Base-by-base conservation (phyloP, 1,140 invertebrate species). In the Diorhabda carinulata region DNA sequence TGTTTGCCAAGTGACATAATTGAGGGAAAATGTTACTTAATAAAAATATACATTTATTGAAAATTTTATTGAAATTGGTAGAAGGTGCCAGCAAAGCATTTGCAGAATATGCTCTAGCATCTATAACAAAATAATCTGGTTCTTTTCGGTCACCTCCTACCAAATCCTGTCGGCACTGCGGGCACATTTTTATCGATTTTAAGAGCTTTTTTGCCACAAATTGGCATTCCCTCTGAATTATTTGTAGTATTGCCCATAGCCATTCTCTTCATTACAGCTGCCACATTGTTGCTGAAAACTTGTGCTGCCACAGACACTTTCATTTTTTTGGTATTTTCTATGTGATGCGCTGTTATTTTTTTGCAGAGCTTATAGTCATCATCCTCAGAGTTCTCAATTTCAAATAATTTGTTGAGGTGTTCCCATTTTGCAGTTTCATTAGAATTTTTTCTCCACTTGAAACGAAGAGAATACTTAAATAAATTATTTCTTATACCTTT, bases 281-380 rank as follows among this genome's bases (percentile, higher is more conserved):
- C 45, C 7, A 68, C 67, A 57, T 56, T 68, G 52, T 68, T 41
- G 25, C 67, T 68, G 58, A 70, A 70, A 45, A 65, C 60, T 70
- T 70, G 64, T 5, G 63, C 59, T 25, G 58, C 57, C 4, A 56
- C 4, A 25, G 10, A 66, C 40, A 70, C 69, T 62, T 65, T 66
- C 43, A 70, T 66, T 61, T 66, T 70, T 61, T 67, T 66, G 4
- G 45, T 61, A n/a, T 66, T 70, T 4, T 61, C 10, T n/a, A 65
- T 61, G 44, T 66, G 69, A 40, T 44, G 9, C 9, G n/a, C 8
- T 8, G 40, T 70, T 9, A 66, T 10, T 43, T 70, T 70, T n/a
- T 66, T 52, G 56, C 64, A 70, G 5, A 67, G 58, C 10, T 61
- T 67, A 7, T 61, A 67, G n/a, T 47, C 58, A 40, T 52, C 44